Evolutionary conservation across 2,888 invertebrate genomes (phyloP).

Genomic region (Ligdia adustata): DNA sequence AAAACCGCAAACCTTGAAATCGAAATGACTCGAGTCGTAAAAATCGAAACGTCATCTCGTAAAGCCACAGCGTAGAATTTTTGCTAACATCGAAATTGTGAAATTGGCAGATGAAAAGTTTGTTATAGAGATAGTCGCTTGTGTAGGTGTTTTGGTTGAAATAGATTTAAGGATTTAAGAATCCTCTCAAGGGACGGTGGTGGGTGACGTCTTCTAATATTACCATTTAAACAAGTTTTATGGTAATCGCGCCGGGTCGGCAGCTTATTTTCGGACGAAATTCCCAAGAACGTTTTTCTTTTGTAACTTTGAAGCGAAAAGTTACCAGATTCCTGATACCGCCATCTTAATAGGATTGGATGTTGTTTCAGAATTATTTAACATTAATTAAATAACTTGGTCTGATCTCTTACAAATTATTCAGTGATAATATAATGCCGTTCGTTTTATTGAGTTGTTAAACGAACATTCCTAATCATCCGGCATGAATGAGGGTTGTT

Average conservation of each 20-base stretch:
- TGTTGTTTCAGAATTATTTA: conserved; percentile 68
- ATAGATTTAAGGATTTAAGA: conserved; percentile 51
- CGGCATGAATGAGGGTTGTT: conserved; percentile 13
- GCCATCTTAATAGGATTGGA: conserved; percentile 69
- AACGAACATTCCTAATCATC: conserved; percentile 17
- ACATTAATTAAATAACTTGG: conserved; percentile 69
- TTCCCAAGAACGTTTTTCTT: conserved; percentile 74
- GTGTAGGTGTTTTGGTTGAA: conserved; percentile 27
- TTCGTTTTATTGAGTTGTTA: conserved; percentile 30
- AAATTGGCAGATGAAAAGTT: conserved; percentile 8
- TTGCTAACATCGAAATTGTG: conserved; percentile 6
- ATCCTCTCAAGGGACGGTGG: conserved; percentile 59
- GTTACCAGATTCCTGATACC: conserved; percentile 73
- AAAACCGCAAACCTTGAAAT: conserved; percentile 39
- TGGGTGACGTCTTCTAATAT: conserved; percentile 81
- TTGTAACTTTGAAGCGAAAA: conserved; percentile 69
- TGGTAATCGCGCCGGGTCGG: conserved; percentile 73
- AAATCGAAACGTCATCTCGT: conserved; percentile 32
- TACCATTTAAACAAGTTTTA: conserved; percentile 84
- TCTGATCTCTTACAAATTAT: conserved; percentile 47
- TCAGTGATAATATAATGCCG: conserved; percentile 48
- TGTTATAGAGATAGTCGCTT: not conserved
- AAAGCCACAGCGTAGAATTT: conserved; percentile 21
- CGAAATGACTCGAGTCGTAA: conserved; percentile 40
- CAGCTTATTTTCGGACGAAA: conserved; percentile 75